Evolutionary conservation across 2,888 invertebrate genomes (phyloP), one percentile per base, ranked within the genome.

Genomic region (Drosophila kanekoi): DNA sequence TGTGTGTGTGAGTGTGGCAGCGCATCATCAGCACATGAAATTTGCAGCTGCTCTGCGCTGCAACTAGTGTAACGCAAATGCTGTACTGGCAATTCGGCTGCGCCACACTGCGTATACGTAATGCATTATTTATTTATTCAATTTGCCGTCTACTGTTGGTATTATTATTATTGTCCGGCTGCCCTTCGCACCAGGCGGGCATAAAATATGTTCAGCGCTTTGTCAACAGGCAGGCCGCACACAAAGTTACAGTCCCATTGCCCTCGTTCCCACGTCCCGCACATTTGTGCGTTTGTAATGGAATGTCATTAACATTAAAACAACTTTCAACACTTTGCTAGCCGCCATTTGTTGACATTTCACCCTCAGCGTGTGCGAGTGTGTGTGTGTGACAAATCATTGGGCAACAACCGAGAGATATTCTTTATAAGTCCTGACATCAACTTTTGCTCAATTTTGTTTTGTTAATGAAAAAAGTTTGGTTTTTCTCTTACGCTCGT

Each of bases 381-480:
- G 40, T 16, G 20, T 47, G 44, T 48, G 49, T 59, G 52, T 54
- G 45, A 43, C 20, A 67, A 64, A 61, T 60, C 52, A 56, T 44
- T 54, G 54, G 44, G 47, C 59, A 64, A n/a, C 47, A 54, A 51
- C 23, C 54, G 23, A 44, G 40, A 40, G n/a, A 20, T 32, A 35
- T 61, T 32, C 40, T 23, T 20, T 68, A n/a, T 57, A 49, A 45
- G 37, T 66, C 56, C 49, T 70, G 62, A 66, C 70, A 68, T 68
- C 57, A 80, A 81, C 63, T 70, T 77, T 81, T 66, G 69, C 64
- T 72, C 63, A 65, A 74, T 84, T 74, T 80, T 70, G 69, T 81
- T 76, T 76, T 82, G 79, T 79, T 86, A 82, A 82, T 82, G 83
- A 79, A 86, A 82, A 82, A 82, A 82, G 83, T 82, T 82, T 82